Percentiles rank a stretch among this genome's conserved stretches.
Evolutionary conservation across 2,888 invertebrate species (phyloP).

Genomic region (Venustoraphidia nigricollis): DNA sequence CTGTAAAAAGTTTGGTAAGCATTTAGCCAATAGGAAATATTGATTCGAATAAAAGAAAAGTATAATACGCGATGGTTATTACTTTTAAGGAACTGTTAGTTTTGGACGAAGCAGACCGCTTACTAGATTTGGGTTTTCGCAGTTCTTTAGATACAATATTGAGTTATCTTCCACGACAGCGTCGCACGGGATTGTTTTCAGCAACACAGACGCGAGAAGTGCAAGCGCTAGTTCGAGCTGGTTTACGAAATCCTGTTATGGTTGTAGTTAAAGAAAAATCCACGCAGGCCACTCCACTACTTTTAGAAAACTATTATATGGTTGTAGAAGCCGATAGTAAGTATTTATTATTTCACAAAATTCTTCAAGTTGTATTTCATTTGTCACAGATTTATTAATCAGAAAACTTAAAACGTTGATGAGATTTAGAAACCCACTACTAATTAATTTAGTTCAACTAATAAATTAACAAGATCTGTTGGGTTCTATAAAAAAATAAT

Average conservation of each 20-base stretch:
- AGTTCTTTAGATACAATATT: constrained; percentile 74
- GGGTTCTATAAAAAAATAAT: neutral
- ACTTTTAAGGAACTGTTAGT: constrained; percentile 73
- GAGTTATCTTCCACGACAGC: constrained; percentile 77
- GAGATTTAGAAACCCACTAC: too few species aligned
- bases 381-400: too few species aligned
- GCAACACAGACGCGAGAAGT: constrained; percentile 96
- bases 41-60: neutral
- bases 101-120: constrained; percentile 91
- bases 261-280: constrained; percentile 82
- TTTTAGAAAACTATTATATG: constrained; percentile 65
- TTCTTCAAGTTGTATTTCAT: neutral
- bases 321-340: constrained; percentile 51
- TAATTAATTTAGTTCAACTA: too few species aligned
- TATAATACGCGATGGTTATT: neutral
- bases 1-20: constrained; percentile 63
- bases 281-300: constrained; percentile 51
- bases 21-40: constrained; percentile 3
- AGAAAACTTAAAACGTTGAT: too few species aligned
- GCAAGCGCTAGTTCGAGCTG: constrained; percentile 80
- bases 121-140: constrained; percentile 86
- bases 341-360: neutral
- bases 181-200: constrained; percentile 95
- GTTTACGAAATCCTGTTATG: constrained; percentile 81
- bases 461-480: too few species aligned